Evolutionary conservation across 2,888 invertebrate genomes (phyloP).

Genomic region (Drosophila neotestacea): DNA sequence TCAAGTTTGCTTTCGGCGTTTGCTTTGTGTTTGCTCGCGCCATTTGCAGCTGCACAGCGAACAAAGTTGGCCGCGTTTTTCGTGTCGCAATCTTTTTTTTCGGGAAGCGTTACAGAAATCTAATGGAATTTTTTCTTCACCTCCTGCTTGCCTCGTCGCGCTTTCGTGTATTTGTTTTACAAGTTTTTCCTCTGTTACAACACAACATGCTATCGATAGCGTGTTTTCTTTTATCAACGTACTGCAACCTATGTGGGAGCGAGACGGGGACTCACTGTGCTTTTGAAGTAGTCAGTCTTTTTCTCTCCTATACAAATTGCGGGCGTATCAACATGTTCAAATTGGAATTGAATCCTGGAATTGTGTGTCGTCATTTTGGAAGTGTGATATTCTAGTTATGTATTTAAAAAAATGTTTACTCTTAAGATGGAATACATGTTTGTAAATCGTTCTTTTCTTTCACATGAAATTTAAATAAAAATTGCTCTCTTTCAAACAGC

Average conservation of each 20-base stretch:
- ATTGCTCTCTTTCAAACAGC: constrained; percentile 15
- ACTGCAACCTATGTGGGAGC: constrained; percentile 86
- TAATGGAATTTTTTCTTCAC: constrained; percentile 73
- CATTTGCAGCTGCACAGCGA: constrained; percentile 82
- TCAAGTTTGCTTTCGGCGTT: constrained; percentile 63
- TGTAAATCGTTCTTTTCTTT: constrained; percentile 27
- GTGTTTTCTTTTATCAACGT: constrained; percentile 64
- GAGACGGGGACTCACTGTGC: constrained; percentile 86
- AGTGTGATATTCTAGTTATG: constrained; percentile 37
- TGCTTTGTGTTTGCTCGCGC: constrained; percentile 73
- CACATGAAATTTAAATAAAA: constrained; percentile 17
- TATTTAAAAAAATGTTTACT: constrained; percentile 31
- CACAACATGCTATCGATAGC: constrained; percentile 5
- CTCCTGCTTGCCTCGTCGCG: constrained; percentile 3
- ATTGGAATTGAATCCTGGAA: too few relatives aligned
- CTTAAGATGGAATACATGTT: constrained; percentile 63
- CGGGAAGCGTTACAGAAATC: constrained; percentile 58
- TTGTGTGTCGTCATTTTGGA: constrained; percentile 19
- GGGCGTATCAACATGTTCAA: constrained; percentile 83
- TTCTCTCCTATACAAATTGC: constrained; percentile 86
- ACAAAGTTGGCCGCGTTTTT: constrained; percentile 78
- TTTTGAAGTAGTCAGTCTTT: constrained; percentile 85
- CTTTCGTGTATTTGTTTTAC: constrained; percentile 52
- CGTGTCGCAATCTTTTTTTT: constrained; percentile 36
- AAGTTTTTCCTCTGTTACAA: constrained; percentile 44